These are phyloP conservation scores for Drosophila monieri DNA, from an alignment of 2,888 invertebrate species.

Conservation along the genomic window DNA sequence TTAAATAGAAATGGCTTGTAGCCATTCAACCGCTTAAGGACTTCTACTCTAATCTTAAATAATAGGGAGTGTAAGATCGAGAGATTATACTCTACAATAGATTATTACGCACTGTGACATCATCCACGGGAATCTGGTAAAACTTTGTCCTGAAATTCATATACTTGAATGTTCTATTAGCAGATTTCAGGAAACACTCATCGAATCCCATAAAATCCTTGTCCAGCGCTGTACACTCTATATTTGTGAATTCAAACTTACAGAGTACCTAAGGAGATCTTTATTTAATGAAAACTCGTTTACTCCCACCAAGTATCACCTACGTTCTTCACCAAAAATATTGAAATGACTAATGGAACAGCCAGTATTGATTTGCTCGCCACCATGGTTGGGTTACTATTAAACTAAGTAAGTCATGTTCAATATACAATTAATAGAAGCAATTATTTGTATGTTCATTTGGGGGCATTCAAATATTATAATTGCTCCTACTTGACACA, in stretches of 20 bases:
- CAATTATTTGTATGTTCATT: not conserved
- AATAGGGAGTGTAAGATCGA: not conserved
- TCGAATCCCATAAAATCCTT: not conserved
- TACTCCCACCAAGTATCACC: not conserved
- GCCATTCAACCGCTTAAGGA: constrained; percentile 8
- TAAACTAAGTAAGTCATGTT: not conserved
- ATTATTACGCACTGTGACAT: not conserved
- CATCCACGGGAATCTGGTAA: not conserved
- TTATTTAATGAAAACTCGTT: not conserved
- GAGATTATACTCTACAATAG: not conserved
- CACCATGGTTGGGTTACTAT: not conserved
- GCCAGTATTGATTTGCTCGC: not conserved
- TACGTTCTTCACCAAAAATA: not conserved
- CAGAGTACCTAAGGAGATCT: not conserved
- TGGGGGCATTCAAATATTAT: not conserved
- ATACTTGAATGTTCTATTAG: constrained; percentile 14
- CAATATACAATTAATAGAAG: not conserved
- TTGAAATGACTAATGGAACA: not conserved
- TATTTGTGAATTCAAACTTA: constrained; percentile 22
- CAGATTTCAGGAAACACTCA: constrained; percentile 13
- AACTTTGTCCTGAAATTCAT: constrained; percentile 11
- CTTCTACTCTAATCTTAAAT: not conserved
- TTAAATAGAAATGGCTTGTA: constrained; percentile 19
- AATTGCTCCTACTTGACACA: too few relatives aligned
- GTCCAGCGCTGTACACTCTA: constrained; percentile 12